phyloP scores from a whole-genome alignment of 2,888 invertebrate species.

The Eupithecia subfuscata region DNA sequence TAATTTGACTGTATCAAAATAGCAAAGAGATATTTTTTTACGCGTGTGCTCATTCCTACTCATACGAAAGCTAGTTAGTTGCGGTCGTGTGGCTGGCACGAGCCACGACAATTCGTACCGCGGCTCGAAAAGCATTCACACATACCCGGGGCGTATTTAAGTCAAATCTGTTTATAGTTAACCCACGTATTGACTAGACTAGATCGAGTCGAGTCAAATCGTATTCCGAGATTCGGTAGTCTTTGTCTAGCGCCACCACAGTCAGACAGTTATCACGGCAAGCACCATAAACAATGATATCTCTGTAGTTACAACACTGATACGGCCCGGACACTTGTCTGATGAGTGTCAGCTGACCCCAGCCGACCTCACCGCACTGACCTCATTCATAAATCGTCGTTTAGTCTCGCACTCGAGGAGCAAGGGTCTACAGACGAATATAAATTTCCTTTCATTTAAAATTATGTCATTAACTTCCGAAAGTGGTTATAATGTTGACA shows the following conservation, averaged over 20 bases:
- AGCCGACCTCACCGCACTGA: slow-evolving; percentile 70
- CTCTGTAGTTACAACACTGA: not conserved
- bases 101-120: slow-evolving; percentile 48
- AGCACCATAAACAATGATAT: not conserved
- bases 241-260: not conserved
- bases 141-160: slow-evolving; percentile 16
- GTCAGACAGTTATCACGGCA: not conserved
- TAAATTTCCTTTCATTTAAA: slow-evolving; percentile 51
- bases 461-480: slow-evolving; percentile 39
- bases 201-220: not conserved
- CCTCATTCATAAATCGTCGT: slow-evolving; percentile 82
- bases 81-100: slow-evolving; percentile 69
- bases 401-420: slow-evolving; percentile 73
- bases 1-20: not conserved
- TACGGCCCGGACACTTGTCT: slow-evolving; percentile 17
- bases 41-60: slow-evolving; percentile 1
- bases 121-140: slow-evolving; percentile 17
- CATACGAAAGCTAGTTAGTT: slow-evolving; percentile 15
- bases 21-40: not conserved
- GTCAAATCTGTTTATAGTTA: not conserved
- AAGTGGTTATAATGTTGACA: slow-evolving; percentile 35
- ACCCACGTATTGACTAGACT: not conserved
- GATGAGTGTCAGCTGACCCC: slow-evolving; percentile 23
- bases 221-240: not conserved
- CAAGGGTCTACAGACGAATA: slow-evolving; percentile 64